These are phyloP conservation scores for Teleiodes luculella DNA, from an alignment of 2,888 invertebrate genomes.

Conservation along the genomic window DNA sequence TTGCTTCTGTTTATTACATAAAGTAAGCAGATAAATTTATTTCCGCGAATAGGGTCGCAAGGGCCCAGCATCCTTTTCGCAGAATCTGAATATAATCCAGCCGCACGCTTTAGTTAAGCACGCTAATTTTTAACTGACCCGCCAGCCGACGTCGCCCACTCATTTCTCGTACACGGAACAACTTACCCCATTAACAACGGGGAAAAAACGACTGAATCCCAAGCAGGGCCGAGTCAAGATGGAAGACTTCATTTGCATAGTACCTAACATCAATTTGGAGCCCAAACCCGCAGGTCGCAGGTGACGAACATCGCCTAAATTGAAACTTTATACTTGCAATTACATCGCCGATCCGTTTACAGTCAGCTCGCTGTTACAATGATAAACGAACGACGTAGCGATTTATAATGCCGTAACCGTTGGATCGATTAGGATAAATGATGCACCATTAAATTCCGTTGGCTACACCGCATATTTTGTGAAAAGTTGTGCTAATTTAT, in stretches of 20 bases:
- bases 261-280: constrained; percentile 26
- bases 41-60: too few species aligned
- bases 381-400: too few species aligned
- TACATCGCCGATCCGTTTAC: neutral
- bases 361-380: neutral
- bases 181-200: constrained; percentile 14
- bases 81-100: neutral
- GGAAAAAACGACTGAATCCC: constrained; percentile 7
- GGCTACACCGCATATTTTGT: too few species aligned
- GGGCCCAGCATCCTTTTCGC: neutral
- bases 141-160: constrained; percentile 7
- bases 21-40: neutral
- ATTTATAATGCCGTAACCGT: too few species aligned
- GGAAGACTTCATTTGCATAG: constrained; percentile 38
- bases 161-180: constrained; percentile 21
- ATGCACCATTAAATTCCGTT: too few species aligned
- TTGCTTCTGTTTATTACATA: too few species aligned
- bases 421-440: too few species aligned
- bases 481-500: too few species aligned
- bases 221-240: constrained; percentile 16
- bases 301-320: neutral
- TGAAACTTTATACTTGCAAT: neutral
- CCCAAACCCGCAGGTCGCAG: neutral
- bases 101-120: constrained; percentile 7
- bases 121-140: constrained; percentile 12